phyloP scores from a whole-genome alignment of 2,113 vertebrate species.

The Gymnorhina tibicen region DNA sequence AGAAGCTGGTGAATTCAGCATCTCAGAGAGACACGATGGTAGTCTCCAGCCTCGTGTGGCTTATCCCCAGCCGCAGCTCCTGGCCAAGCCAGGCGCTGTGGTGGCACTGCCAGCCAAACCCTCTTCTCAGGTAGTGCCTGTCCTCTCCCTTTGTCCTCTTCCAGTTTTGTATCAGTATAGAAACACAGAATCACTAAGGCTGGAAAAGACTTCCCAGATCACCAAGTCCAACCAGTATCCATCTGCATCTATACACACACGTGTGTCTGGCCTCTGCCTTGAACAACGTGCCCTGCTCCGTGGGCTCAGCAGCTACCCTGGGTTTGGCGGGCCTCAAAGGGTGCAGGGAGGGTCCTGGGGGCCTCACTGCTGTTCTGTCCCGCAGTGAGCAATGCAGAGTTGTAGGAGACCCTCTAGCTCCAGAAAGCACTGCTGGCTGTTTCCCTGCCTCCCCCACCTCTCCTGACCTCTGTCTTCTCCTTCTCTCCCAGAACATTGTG shows the following conservation, averaged over 20 bases:
- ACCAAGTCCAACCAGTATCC: not conserved
- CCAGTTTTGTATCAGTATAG: not conserved
- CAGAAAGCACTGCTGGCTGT: not conserved
- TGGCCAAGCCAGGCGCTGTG: not conserved
- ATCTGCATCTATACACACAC: accelerated
- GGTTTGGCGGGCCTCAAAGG: not conserved
- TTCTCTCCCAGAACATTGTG: constrained; percentile 80
- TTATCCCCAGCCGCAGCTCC: not conserved
- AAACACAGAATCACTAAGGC: not conserved
- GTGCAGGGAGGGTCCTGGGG: not conserved
- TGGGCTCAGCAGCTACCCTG: not conserved
- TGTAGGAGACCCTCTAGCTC: not conserved
- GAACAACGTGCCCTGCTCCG: accelerated
- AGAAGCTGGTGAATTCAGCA: not conserved
- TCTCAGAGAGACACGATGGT: not conserved
- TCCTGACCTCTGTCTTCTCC: not conserved
- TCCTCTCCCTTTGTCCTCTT: not conserved
- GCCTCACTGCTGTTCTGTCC: not conserved
- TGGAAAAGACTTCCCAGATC: not conserved
- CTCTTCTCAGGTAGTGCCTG: not conserved
- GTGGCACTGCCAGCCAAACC: not conserved
- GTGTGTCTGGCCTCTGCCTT: not conserved
- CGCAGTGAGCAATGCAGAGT: accelerated
- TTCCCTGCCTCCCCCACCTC: not conserved
- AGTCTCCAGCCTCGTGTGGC: not conserved